phyloP scores from a whole-genome alignment of 64 coral and sea anemone species.

The Pachyseris speciosa region DNA sequence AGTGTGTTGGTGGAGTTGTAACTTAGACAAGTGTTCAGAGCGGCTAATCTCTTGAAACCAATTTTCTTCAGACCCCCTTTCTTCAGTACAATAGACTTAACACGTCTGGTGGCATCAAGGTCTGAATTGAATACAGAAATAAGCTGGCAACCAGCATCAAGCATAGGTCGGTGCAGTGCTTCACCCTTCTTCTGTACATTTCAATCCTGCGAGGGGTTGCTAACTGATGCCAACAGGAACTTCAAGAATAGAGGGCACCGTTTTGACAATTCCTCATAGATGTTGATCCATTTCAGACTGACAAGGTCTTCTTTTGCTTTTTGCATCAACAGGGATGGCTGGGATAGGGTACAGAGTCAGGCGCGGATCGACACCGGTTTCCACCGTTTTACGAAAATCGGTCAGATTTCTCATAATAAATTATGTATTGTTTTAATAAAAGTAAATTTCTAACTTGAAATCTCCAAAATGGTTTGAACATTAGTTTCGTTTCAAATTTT shows the following conservation, averaged over 20 bases:
- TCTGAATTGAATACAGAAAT: conserved; percentile 46
- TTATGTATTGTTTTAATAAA: too few species aligned
- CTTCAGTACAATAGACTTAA: conserved; percentile 41
- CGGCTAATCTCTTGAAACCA: not conserved
- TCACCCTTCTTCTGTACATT: conserved; percentile 25
- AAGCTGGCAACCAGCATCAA: conserved; percentile 38
- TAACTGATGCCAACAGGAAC: not conserved
- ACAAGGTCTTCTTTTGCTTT: not conserved
- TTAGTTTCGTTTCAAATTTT: too few species aligned
- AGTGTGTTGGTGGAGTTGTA: conserved; percentile 49
- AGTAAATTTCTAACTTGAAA: too few species aligned
- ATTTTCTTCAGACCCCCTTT: conserved; percentile 63
- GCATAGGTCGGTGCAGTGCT: conserved; percentile 1
- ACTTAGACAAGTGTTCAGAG: conserved; percentile 35
- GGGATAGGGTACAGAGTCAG: not conserved
- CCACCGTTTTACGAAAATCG: too few species aligned
- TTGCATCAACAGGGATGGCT: not conserved
- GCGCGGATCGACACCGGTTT: too few species aligned
- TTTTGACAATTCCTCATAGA: conserved; percentile 36
- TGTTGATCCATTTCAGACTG: conserved; percentile 1
- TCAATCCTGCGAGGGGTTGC: not conserved
- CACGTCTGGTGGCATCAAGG: not conserved
- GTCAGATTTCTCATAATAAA: too few species aligned
- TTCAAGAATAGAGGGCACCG: conserved; percentile 23
- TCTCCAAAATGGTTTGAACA: too few species aligned